phyloP scores from a whole-genome alignment of 1,140 invertebrate genomes.

The Wasmannia auropunctata region DNA sequence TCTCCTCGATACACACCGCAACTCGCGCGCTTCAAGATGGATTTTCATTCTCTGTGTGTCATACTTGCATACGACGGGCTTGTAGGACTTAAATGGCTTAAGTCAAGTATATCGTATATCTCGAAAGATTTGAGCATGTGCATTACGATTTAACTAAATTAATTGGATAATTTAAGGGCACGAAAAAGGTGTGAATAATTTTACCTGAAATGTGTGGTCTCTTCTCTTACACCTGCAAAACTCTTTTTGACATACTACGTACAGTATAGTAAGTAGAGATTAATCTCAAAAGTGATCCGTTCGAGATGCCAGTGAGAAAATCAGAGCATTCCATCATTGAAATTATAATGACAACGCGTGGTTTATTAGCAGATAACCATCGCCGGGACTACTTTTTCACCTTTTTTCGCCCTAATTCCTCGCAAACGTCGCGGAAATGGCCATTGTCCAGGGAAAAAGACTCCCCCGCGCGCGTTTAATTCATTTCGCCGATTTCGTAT shows the following conservation, averaged over 20 bases:
- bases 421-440: conserved; percentile 42
- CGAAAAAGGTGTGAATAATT: not conserved
- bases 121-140: not conserved
- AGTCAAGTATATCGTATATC: not conserved
- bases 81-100: conserved; percentile 37
- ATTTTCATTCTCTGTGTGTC: conserved; percentile 51
- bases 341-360: conserved; percentile 22
- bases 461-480: conserved; percentile 47
- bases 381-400: conserved; percentile 35
- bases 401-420: conserved; percentile 42
- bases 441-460: conserved; percentile 44
- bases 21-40: conserved; percentile 21
- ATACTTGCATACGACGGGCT: conserved; percentile 27
- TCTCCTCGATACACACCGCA: conserved; percentile 45
- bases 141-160: conserved; percentile 7
- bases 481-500: conserved; percentile 61
- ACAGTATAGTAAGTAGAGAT: no score
- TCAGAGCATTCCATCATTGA: not conserved
- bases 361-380: conserved; percentile 53
- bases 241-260: not conserved
- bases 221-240: not conserved
- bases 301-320: conserved; percentile 4
- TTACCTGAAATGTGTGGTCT: not conserved
- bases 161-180: not conserved
- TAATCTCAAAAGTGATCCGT: not conserved